Evolutionary conservation across 2,888 invertebrate genomes (phyloP), one percentile per base, ranked within the genome.

Genomic region (Strigamia crassipes): DNA sequence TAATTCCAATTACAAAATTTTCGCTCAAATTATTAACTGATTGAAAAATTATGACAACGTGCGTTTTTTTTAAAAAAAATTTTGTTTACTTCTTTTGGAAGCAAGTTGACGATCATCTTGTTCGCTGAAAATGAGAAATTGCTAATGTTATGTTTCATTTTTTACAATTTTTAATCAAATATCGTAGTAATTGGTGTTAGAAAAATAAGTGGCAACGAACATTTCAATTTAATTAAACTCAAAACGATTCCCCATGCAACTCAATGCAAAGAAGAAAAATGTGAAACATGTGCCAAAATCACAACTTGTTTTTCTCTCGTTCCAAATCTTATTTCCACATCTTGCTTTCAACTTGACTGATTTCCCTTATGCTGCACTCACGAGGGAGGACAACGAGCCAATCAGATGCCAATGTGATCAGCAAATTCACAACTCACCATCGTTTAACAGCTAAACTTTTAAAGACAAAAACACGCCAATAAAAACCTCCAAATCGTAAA

Each of bases 261-360:
- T 51, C 12, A 46, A 46, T 13, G 42, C 10, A 46, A 46, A 46
- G 18, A 15, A 42, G 42, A 42, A 42, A 42, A 42, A 42, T 42
- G 42, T 42, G 42, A 42, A 15, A 42, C 18, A 18, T 51, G 51
- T 51, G 51, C 51, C 51, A 51, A 51, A 51, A 51, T 51, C 51
- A 51, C 51, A 51, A 51, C 51, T 51, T 51, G 51, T 51, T 51
- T 51, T 51, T 51, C 51, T 51, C 51, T n/a, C 51, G 51, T n/a
- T n/a, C 18, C 51, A 51, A 51, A 51, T 51, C 51, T 51, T 51
- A 51, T 51, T 51, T 51, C 51, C 51, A 51, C 51, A 18, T 51
- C 51, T 51, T 51, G 51, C 51, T 51, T 51, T 51, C 51, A 51
- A 51, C 51, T 51, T 51, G 51, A 51, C 51, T 51, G 51, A 51